Percentiles rank a stretch among this genome's conserved stretches.
Conservation (phyloP, 37 sponge, comb jelly and placozoan genomes). For the Aphrocallistes beatrix region DNA sequence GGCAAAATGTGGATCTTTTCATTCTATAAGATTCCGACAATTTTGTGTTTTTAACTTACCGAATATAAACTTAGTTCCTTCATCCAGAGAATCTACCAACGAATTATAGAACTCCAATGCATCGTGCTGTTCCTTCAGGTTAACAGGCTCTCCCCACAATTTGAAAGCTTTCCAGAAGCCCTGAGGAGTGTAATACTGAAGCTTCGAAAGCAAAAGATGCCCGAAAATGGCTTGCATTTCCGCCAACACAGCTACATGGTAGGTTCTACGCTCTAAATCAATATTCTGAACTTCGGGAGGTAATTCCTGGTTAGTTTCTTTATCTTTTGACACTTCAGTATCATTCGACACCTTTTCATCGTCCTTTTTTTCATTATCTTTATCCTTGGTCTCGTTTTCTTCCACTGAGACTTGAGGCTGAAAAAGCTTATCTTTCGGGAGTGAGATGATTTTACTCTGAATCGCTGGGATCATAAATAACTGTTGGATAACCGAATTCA, state of each 20-base stretch:
- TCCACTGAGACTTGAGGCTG: neutral
- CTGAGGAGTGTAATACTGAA: slow-evolving; percentile 71
- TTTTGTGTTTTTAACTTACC: too few species aligned
- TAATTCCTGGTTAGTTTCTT: neutral
- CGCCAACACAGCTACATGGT: slow-evolving; percentile 40
- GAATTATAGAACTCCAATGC: slow-evolving; percentile 97
- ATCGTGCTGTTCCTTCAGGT: slow-evolving; percentile 92
- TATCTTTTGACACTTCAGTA: neutral
- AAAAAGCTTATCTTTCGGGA: neutral
- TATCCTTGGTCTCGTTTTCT: neutral
- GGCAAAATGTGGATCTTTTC: too few species aligned
- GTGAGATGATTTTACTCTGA: neutral
- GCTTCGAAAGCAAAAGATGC: slow-evolving; percentile 58
- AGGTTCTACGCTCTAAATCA: neutral
- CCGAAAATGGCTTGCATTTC: slow-evolving; percentile 83
- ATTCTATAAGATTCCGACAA: too few species aligned
- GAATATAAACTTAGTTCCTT: slow-evolving; percentile 57
- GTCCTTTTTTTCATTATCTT: neutral
- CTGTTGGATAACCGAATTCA: slow-evolving; percentile 93
- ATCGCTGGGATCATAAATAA: slow-evolving; percentile 15
- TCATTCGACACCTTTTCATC: too few species aligned
- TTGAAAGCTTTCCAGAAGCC: slow-evolving; percentile 91
- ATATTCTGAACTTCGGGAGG: neutral
- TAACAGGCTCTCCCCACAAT: slow-evolving; percentile 80
- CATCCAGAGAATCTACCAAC: slow-evolving; percentile 82